Evolutionary conservation across 2,797 vertebrate genomes (phyloP).

Genomic region (Numenius phaeopus): DNA sequence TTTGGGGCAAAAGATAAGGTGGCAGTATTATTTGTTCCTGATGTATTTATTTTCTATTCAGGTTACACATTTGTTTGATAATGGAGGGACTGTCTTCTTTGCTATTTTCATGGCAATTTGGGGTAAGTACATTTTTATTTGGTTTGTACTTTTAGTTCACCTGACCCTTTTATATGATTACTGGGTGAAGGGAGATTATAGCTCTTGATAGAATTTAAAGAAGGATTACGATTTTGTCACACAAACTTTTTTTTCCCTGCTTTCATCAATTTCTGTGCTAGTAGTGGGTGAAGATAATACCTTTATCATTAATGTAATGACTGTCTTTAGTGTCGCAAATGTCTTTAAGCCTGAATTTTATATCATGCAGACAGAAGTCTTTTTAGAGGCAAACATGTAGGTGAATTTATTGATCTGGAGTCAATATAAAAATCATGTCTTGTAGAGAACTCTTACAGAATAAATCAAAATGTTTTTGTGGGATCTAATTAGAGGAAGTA

Average conservation of each 20-base stretch:
- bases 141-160: not conserved
- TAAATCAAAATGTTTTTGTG: not conserved
- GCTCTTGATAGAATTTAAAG: not conserved
- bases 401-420: not conserved
- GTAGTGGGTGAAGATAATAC: not conserved
- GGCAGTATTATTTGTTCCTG: not conserved
- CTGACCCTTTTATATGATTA: not conserved
- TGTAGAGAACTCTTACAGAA: not conserved
- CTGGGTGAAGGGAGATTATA: not conserved
- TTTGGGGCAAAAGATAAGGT: not conserved
- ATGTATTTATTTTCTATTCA: slow-evolving; percentile 67
- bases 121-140: slow-evolving; percentile 85
- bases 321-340: not conserved
- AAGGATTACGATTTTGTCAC: not conserved
- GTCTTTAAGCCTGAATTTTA: not conserved
- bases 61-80: slow-evolving; percentile 99
- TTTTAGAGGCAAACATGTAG: not conserved
- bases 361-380: not conserved
- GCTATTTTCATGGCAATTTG: slow-evolving; percentile 99
- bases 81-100: slow-evolving; percentile 98
- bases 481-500: not conserved
- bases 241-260: not conserved
- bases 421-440: not conserved
- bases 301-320: not conserved
- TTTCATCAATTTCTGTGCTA: not conserved